These are phyloP conservation scores for Edolisoma coerulescens DNA, from an alignment of 2,113 vertebrate species.

Conservation along the genomic window DNA sequence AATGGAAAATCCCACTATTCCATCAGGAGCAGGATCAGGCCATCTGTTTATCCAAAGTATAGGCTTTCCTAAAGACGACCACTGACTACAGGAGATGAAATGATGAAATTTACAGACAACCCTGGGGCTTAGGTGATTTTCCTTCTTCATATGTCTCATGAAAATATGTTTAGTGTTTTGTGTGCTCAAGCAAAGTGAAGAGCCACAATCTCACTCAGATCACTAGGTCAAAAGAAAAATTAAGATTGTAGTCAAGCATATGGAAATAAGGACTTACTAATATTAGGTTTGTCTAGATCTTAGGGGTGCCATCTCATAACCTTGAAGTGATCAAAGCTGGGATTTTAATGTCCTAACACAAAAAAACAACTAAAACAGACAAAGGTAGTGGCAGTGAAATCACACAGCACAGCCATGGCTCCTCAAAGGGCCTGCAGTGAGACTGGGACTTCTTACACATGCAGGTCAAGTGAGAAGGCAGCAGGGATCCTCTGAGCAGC, in stretches of 20 bases:
- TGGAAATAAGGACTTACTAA: not conserved
- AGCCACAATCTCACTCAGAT: not conserved
- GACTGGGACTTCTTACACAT: not conserved
- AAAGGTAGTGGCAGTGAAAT: not conserved
- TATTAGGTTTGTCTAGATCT: not conserved
- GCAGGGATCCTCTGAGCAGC: not conserved
- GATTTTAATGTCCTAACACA: not conserved
- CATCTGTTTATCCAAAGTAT: not conserved
- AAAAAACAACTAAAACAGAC: not conserved
- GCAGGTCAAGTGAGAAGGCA: not conserved
- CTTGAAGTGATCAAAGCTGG: not conserved
- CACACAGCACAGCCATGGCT: not conserved
- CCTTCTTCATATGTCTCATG: not conserved
- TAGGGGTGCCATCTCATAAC: not conserved
- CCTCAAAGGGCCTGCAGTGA: not conserved
- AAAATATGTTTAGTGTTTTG: not conserved
- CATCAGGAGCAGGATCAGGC: not conserved
- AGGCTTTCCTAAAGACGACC: not conserved
- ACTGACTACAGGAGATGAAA: not conserved
- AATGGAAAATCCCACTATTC: conserved; percentile 3
- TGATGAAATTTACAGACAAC: not conserved
- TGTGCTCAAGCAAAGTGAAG: not conserved
- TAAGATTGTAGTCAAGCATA: not conserved
- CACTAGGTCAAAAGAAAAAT: not conserved
- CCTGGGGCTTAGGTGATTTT: not conserved